Base-by-base conservation (phyloP, 2,888 invertebrate genomes). In the Aspidapion aeneum region DNA sequence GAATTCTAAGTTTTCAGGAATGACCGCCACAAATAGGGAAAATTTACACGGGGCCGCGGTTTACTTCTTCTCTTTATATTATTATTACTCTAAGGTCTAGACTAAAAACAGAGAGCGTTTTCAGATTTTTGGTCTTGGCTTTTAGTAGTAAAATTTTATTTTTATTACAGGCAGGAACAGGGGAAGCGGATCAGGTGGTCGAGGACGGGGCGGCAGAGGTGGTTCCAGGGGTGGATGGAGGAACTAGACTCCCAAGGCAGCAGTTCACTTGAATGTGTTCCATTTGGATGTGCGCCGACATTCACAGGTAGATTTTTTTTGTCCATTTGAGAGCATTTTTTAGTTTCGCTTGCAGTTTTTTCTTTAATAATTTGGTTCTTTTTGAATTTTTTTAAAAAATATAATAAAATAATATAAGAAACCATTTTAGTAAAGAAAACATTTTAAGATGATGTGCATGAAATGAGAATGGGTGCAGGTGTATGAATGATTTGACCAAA, bases 271-370 rank as follows among this genome's bases (percentile, higher is more conserved):
- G 35, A 35, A 7, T 35, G 3, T 35, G 35, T 3, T 35, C 12
- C 12, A 35, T 12, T 7, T 35, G 35, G 35, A 35, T 3, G 5
- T 12, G 3, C 35, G 35, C 35, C 35, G 35, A 3, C n/a, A n/a
- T 58, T 55, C 21, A 12, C 19, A 61, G 65, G 65, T 65, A 61
- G 65, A 62, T 65, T 62, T 63, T 60, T 60, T 55, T 18, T 18
- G 18, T 55, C 48, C 55, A 20, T 7, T 51, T 60, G 22, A 48
- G 19, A n/a, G 50, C 20, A 56, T 60, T 48, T 50, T 48, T 5
- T 55, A 48, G 49, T 48, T 48, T 48, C n/a, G 9, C n/a, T 9
- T n/a, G n/a, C 9, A n/a, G 49, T n/a, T 12, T 12, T 9, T 48
- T 48, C n/a, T 48, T 48, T 9, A 9, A 12, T 48, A 48, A 12